Conservation (phyloP, 2,113 vertebrate genomes). For the Etheostoma spectabile region DNA sequence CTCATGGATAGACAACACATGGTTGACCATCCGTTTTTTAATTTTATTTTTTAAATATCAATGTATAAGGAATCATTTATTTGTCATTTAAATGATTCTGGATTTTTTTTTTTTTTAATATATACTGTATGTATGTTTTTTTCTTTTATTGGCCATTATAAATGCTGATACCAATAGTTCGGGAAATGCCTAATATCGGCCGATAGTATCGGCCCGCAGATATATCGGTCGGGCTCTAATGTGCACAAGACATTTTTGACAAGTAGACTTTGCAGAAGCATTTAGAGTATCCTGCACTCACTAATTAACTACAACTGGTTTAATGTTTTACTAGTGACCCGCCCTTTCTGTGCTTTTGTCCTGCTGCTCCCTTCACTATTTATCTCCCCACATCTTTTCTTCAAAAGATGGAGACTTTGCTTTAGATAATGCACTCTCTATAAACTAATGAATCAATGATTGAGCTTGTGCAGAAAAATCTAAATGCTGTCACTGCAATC, state of each 20-base stretch:
- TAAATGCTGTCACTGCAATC: background rate
- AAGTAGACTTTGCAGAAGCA: conserved; percentile 55
- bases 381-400: conserved; percentile 11
- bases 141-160: too few relatives aligned
- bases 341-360: background rate
- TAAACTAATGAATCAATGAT: background rate
- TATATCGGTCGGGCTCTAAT: too few relatives aligned
- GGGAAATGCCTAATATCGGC: too few relatives aligned
- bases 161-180: too few relatives aligned
- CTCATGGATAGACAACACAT: too few relatives aligned
- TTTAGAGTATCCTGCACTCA: background rate
- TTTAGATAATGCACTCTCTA: background rate
- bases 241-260: conserved; percentile 25
- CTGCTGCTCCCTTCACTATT: background rate
- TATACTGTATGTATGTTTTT: too few relatives aligned
- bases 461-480: conserved; percentile 6
- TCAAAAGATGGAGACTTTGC: conserved; percentile 11
- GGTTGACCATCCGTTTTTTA: too few relatives aligned
- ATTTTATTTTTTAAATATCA: too few relatives aligned
- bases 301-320: conserved; percentile 8
- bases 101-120: too few relatives aligned
- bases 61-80: too few relatives aligned
- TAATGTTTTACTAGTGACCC: conserved; percentile 36
- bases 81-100: too few relatives aligned
- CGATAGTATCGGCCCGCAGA: too few relatives aligned